Evolutionary conservation across 2,113 vertebrate genomes (phyloP), one percentile per base, ranked within the genome.

Genomic region (Hepsetus odoe): DNA sequence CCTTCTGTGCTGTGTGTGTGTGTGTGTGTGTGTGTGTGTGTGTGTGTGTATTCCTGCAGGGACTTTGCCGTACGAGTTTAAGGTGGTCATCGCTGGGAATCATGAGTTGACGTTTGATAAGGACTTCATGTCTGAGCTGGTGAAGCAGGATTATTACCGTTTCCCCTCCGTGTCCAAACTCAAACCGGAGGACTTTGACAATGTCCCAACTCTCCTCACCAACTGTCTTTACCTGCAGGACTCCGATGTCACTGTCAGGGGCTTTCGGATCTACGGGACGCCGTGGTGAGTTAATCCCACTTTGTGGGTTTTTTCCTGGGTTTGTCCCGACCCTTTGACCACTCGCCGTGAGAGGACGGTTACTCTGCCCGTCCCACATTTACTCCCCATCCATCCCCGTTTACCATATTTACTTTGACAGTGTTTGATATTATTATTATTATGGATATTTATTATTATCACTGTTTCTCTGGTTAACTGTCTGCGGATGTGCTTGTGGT

Each of bases 141-240:
- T 99, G 86, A 99, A 99, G 94, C 97, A 99, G 96, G 97, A 98
- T 94, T 99, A 99, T 94, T 99, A 99, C 92, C 96, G 97, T 85
- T 99, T 99, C 91, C 97, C 97, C 70, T 99, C 97, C 28, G 97
- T 99, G 86, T 98, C 97, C 92, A 99, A 99, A 92, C 96, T 99
- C 93, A 98, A 98, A 93, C 97, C 97, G 20, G 97, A 99, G 95
- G 97, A 99, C 94, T 99, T 98, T 95, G 97, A 99, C 94, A 96
- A 98, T 91, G 97, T 99, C 86, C 97, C 98, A 90, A 94, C 96
- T 61, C 95, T 98, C 68, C 96, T 99, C 93, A 96, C 97, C 88
- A 99, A 99, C 94, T 97, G 96, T 93, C 95, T 99, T 93, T 99
- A 99, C 94, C 95, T 99, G 88, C 96, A 99, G 95, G 97, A 99